Percentiles rank a stretch among this genome's conserved stretches.
phyloP scores from a whole-genome alignment of 2,888 invertebrate genomes.

The Oxyscelio sp. region DNA sequence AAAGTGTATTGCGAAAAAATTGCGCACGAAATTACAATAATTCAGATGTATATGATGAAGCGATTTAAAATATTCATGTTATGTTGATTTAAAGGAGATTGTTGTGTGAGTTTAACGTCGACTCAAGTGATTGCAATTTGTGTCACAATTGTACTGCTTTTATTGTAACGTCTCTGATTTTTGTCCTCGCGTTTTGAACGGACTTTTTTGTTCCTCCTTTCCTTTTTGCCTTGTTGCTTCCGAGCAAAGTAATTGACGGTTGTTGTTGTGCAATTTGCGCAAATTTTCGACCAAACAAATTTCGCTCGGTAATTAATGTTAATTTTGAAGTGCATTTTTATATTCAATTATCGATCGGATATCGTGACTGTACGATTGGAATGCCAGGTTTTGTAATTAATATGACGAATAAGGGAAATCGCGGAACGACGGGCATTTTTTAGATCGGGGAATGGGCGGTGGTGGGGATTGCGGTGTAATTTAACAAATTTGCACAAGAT shows the following conservation, averaged over 20 bases:
- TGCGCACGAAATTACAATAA: conserved; percentile 63
- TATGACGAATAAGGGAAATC: background rate
- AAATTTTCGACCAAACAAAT: conserved; percentile 31
- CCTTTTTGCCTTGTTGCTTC: too few species aligned
- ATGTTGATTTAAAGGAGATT: conserved; percentile 60
- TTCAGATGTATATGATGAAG: conserved; percentile 58
- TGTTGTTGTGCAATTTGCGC: conserved; percentile 50
- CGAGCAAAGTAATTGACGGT: conserved; percentile 46
- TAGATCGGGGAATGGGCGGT: too few species aligned
- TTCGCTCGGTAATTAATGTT: conserved; percentile 41
- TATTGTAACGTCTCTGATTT: conserved; percentile 52
- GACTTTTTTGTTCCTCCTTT: conserved; percentile 23
- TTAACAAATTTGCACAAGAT: too few species aligned
- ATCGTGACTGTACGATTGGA: background rate
- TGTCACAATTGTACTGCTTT: conserved; percentile 29
- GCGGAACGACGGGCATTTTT: too few species aligned
- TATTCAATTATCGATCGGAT: conserved; percentile 43
- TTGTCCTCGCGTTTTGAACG: conserved; percentile 49
- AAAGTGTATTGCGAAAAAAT: conserved; percentile 64
- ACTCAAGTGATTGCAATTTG: conserved; percentile 36
- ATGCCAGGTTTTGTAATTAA: conserved; percentile 44
- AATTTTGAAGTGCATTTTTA: conserved; percentile 28
- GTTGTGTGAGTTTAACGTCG: background rate
- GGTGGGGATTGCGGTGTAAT: too few species aligned
- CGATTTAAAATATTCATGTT: conserved; percentile 64